Evolutionary conservation across 2,888 invertebrate genomes (phyloP).

Genomic region (Mycogona germanica): DNA sequence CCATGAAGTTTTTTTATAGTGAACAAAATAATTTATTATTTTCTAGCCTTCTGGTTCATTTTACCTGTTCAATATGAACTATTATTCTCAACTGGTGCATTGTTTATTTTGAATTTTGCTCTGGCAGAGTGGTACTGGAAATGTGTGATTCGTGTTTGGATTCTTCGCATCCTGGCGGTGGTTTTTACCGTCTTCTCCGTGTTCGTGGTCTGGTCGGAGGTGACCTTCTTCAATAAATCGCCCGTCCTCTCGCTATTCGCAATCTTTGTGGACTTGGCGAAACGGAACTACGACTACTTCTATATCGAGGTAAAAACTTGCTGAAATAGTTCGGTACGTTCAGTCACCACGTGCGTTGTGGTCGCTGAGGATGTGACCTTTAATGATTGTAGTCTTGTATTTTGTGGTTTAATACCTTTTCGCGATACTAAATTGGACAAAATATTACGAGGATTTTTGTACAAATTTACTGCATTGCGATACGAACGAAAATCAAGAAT

Average conservation of each 20-base stretch:
- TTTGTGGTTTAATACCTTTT: not conserved
- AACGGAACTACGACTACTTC: conserved; percentile 72
- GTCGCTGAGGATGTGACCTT: too few relatives aligned
- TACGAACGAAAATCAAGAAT: not conserved
- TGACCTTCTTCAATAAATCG: conserved; percentile 86
- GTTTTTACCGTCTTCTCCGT: conserved; percentile 64
- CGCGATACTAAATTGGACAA: not conserved
- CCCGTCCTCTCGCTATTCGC: conserved; percentile 96
- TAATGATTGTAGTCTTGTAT: not conserved
- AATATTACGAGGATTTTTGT: not conserved
- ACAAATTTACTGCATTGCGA: not conserved
- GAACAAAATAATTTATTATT: not conserved
- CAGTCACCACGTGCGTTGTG: too few relatives aligned
- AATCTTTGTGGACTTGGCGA: conserved; percentile 73
- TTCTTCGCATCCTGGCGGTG: conserved; percentile 58
- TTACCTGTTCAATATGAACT: not conserved
- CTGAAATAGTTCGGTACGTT: too few relatives aligned
- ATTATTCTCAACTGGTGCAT: not conserved
- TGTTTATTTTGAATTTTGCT: conserved; percentile 3
- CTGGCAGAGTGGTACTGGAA: conserved; percentile 92
- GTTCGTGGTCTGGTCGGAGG: conserved; percentile 97
- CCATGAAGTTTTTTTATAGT: not conserved
- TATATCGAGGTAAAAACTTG: conserved; percentile 78
- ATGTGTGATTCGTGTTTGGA: conserved; percentile 64
- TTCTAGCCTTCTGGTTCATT: not conserved